Percentiles rank a stretch among this genome's conserved stretches.
These are phyloP conservation scores for Malurus splendens DNA, from an alignment of 2,797 vertebrate genomes.

Conservation along the genomic window DNA sequence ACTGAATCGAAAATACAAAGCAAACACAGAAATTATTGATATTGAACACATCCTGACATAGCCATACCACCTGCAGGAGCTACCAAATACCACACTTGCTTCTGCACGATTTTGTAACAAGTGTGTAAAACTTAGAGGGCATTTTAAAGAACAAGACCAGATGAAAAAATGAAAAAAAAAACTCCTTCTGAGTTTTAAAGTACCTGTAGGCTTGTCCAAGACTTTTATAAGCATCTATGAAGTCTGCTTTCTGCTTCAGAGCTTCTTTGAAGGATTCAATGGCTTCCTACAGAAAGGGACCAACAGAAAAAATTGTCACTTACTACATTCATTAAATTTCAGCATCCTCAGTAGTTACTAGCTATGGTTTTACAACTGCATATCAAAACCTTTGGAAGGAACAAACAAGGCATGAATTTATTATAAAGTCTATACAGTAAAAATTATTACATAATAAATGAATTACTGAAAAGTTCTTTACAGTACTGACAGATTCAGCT, in stretches of 20 bases:
- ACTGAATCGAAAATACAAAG: not conserved
- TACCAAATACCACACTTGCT: not conserved
- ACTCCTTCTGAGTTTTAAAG: not conserved
- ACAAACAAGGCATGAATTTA: not conserved
- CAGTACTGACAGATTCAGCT: not conserved
- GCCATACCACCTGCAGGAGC: not conserved
- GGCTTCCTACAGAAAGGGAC: slow-evolving; percentile 81
- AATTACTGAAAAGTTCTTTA: not conserved
- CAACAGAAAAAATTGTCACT: not conserved
- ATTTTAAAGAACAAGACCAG: not conserved
- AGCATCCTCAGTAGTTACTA: not conserved
- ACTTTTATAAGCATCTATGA: slow-evolving; percentile 96
- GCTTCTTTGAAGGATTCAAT: slow-evolving; percentile 97
- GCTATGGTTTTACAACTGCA: not conserved
- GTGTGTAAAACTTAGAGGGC: not conserved
- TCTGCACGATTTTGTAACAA: not conserved
- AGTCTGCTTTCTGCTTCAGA: slow-evolving; percentile 91
- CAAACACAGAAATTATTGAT: not conserved
- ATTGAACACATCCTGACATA: not conserved
- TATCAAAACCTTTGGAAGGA: not conserved
- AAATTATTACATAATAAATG: not conserved
- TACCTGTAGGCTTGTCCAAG: slow-evolving; percentile 97
- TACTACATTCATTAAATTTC: not conserved
- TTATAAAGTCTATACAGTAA: not conserved
- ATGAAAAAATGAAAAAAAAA: not conserved